A percentile compares a stretch with the other conserved stretches of the same genome.
These are phyloP conservation scores for Diogma glabrata DNA, from an alignment of 2,888 invertebrate genomes.

Conservation along the genomic window DNA sequence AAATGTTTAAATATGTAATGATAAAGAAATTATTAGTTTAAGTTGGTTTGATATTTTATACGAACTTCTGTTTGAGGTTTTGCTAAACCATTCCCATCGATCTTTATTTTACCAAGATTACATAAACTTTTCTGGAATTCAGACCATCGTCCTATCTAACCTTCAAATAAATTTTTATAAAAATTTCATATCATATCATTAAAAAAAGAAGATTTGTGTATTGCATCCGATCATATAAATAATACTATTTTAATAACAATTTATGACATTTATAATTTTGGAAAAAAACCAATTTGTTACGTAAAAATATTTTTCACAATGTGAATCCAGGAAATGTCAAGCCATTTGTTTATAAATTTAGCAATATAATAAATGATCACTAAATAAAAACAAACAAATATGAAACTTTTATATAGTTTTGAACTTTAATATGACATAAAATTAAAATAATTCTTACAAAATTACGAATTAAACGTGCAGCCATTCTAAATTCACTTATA, in stretches of 20 bases:
- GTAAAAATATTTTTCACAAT: constrained; percentile 5
- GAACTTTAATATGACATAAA: no score
- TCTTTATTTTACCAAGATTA: no score
- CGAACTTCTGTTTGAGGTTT: no score
- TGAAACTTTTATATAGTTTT: no score
- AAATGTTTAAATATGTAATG: no score
- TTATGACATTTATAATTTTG: neutral
- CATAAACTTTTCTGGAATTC: constrained; percentile 2
- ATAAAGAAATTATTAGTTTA: no score
- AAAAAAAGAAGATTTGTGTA: no score
- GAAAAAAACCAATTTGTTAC: neutral
- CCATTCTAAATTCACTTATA: no score
- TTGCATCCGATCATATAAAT: no score
- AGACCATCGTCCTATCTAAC: constrained; percentile 8
- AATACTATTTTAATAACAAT: neutral
- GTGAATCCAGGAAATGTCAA: constrained; percentile 1
- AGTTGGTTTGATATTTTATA: no score
- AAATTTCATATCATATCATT: no score
- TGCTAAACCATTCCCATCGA: no score
- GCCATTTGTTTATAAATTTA: constrained; percentile 1
- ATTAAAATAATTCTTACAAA: constrained; percentile 32
- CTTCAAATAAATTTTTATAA: constrained; percentile 7
- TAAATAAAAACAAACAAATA: constrained; percentile 3
- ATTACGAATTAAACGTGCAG: constrained; percentile 35
- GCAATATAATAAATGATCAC: neutral